Percentiles rank a stretch among this genome's conserved stretches.
These are phyloP conservation scores for Pangasius sanitwongsei DNA, from an alignment of 2,797 vertebrate genomes.

Conservation along the genomic window DNA sequence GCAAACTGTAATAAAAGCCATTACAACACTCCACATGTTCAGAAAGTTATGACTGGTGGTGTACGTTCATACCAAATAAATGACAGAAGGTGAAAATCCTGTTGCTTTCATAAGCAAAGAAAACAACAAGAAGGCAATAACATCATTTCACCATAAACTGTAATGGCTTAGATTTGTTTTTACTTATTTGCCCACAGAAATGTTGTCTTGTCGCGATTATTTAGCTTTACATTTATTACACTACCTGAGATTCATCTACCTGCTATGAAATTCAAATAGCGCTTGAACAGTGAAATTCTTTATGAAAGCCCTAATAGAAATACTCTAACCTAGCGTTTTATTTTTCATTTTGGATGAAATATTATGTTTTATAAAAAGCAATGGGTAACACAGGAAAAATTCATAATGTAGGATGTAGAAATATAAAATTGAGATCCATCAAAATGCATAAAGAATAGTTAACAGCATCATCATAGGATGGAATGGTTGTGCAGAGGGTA, in stretches of 20 bases:
- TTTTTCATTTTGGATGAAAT: constrained; percentile 10
- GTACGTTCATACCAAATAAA: background rate
- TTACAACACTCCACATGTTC: background rate
- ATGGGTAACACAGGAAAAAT: background rate
- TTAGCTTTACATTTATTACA: constrained; percentile 16
- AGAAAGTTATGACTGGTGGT: background rate
- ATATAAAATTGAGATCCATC: background rate
- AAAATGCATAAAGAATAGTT: background rate
- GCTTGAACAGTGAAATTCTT: background rate
- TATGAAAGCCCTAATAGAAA: background rate
- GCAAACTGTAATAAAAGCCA: background rate
- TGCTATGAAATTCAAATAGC: constrained; percentile 10
- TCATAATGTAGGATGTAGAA: background rate
- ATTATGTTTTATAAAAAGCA: constrained; percentile 4
- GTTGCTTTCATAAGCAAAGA: constrained; percentile 5
- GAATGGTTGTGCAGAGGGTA: background rate
- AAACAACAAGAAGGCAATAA: background rate
- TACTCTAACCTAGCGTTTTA: background rate
- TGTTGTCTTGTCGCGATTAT: background rate
- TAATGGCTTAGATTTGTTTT: constrained; percentile 3
- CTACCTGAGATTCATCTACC: constrained; percentile 1
- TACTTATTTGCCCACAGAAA: background rate
- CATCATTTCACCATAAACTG: background rate
- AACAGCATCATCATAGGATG: background rate
- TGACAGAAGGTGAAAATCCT: constrained; percentile 4